Evolutionary conservation across 2,797 vertebrate species (phyloP).

Genomic region (Phoeniculus purpureus): DNA sequence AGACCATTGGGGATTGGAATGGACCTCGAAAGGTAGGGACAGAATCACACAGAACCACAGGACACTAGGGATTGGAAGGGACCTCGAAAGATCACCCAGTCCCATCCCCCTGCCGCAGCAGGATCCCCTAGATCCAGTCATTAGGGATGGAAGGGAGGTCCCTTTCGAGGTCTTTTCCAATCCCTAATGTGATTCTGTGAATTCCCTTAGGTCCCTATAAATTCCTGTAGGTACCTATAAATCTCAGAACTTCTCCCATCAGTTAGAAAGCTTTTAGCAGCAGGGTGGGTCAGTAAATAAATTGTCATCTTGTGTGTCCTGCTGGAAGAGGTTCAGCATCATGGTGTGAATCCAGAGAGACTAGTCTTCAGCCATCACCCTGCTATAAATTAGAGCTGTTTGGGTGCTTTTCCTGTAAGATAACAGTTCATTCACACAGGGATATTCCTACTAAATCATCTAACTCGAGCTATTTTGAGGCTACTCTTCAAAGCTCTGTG

Average conservation of each 20-base stretch:
- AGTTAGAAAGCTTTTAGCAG: neutral
- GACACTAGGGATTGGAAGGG: no score
- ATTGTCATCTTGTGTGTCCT: neutral
- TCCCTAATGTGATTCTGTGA: no score
- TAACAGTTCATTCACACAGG: neutral
- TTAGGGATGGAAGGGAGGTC: no score
- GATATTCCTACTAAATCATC: neutral
- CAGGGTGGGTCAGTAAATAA: conserved; percentile 12
- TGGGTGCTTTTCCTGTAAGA: neutral
- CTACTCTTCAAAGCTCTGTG: neutral
- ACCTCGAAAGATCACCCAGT: no score
- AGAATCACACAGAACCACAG: no score
- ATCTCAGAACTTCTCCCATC: neutral
- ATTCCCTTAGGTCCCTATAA: neutral
- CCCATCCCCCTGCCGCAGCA: no score
- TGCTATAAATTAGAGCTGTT: neutral
- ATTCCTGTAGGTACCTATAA: neutral
- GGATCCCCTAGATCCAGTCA: no score
- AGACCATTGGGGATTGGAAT: no score
- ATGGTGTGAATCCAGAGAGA: neutral
- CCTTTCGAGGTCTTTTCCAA: no score
- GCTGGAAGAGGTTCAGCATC: neutral
- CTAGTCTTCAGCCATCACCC: neutral
- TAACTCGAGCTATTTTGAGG: neutral
- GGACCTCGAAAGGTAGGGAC: no score